Evolutionary conservation across 2,888 invertebrate genomes (phyloP).

Genomic region (Listrodromus nycthemerus): DNA sequence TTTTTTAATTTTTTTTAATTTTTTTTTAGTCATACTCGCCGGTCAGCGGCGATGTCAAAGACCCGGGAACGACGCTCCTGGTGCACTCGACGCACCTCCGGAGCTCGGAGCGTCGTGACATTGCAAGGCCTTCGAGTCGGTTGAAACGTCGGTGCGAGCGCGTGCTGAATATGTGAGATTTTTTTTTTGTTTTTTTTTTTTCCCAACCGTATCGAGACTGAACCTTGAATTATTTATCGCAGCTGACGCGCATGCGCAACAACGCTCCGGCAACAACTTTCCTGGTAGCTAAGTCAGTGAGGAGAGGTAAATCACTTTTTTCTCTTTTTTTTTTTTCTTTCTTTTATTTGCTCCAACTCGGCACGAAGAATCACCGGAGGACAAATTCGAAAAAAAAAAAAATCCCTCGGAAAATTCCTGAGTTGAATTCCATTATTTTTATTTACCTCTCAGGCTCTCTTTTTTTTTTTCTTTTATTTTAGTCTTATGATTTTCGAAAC

Average conservation of each 20-base stretch:
- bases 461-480: too few relatives aligned
- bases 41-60: slow-evolving; percentile 65
- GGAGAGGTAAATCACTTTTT: background rate
- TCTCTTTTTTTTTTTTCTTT: background rate
- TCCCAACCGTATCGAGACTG: slow-evolving; percentile 45
- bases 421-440: too few relatives aligned
- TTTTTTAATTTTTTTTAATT: slow-evolving; percentile 12
- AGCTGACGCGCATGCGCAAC: slow-evolving; percentile 19
- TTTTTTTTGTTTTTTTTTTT: slow-evolving; percentile 40
- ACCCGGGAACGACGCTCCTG: slow-evolving; percentile 53
- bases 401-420: too few relatives aligned
- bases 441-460: too few relatives aligned
- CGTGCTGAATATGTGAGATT: slow-evolving; percentile 67
- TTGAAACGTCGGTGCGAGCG: slow-evolving; percentile 39
- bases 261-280: slow-evolving; percentile 4
- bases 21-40: slow-evolving; percentile 27
- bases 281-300: slow-evolving; percentile 30
- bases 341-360: background rate
- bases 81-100: slow-evolving; percentile 20
- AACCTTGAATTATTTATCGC: slow-evolving; percentile 72
- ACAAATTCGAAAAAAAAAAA: too few relatives aligned
- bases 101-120: slow-evolving; percentile 59
- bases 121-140: slow-evolving; percentile 68
- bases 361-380: background rate
- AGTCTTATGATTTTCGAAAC: too few relatives aligned